Evolutionary conservation across 1,140 invertebrate genomes (phyloP), one percentile per base, ranked within the genome.

Genomic region (Trachymyrmex septentrionalis): DNA sequence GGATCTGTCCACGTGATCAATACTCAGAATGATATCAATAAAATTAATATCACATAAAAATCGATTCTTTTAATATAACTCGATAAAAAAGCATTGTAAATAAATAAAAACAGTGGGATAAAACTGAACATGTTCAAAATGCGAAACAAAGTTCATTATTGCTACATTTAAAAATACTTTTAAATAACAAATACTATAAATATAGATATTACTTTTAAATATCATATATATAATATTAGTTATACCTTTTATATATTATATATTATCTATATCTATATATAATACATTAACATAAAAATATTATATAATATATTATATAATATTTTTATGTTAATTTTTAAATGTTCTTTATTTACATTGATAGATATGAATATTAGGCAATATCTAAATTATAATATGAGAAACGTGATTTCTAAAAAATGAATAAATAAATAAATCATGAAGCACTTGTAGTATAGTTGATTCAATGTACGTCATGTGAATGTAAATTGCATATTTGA

Each of bases 141-240:
- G 48, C 50, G 2, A 16, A 44, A 34, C 27, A 48, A 44, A 69
- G 34, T 82, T 6, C 21, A 57, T 6, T 67, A 48, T 80, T 64
- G 10, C 24, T 64, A 80, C 6, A 66, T 38, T 10, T 66, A 78
- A n/a, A 71, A 21, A 53, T 34, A 81, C 16, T 50, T 38, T 77
- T 87, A 76, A 75, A 81, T 48, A 76, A 59, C 69, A 86, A 77
- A 67, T 72, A 59, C 55, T 38, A 38, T 87, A 66, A 66, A 88
- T 87, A 85, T 77, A 44, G 73, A 64, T 61, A 24, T 19, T n/a
- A 19, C 69, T 77, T 63, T 44, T 21, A 38, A n/a, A 73, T 67
- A 80, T 44, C 10, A 10, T 44, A 10, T 44, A 12, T 38, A 38
- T 0, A 27, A 30, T 44, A 44, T 44, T 44, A 44, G 38, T 44